Conservation (phyloP, 2,797 vertebrate genomes). For the Falco rusticolus region DNA sequence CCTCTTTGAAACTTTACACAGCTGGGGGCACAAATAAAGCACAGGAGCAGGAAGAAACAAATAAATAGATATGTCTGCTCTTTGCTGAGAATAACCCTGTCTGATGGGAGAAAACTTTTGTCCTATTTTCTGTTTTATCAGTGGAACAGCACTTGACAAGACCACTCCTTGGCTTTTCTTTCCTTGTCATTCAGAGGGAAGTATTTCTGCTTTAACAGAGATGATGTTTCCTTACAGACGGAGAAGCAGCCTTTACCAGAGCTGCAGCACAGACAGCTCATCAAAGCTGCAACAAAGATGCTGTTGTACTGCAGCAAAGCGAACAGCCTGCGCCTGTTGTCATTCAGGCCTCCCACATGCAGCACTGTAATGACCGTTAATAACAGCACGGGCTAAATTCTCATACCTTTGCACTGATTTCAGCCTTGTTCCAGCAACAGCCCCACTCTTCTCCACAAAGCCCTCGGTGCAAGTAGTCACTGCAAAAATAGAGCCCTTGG, state of each 20-base stretch:
- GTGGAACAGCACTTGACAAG: background rate
- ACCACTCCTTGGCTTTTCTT: background rate
- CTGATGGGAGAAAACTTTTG: conserved; percentile 23
- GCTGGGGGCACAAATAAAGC: background rate
- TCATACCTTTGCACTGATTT: background rate
- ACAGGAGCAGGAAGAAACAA: background rate
- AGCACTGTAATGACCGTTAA: background rate
- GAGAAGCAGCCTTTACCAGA: background rate
- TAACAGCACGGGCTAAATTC: background rate
- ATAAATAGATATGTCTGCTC: background rate
- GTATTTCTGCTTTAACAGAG: background rate
- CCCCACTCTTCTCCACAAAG: background rate
- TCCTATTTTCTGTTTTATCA: conserved; percentile 37
- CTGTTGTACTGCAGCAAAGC: conserved; percentile 10
- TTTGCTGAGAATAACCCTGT: background rate
- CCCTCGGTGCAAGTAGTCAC: background rate
- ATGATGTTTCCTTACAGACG: conserved; percentile 21
- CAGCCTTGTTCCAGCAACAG: background rate
- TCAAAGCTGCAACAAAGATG: conserved; percentile 37
- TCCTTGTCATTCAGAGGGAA: background rate
- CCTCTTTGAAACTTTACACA: background rate
- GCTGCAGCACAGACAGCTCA: conserved; percentile 25
- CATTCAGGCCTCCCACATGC: background rate
- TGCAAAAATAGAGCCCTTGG: background rate
- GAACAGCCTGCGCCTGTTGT: conserved; percentile 4